Conservation (phyloP, 2,888 invertebrate genomes). For the Strigamia maritima region DNA sequence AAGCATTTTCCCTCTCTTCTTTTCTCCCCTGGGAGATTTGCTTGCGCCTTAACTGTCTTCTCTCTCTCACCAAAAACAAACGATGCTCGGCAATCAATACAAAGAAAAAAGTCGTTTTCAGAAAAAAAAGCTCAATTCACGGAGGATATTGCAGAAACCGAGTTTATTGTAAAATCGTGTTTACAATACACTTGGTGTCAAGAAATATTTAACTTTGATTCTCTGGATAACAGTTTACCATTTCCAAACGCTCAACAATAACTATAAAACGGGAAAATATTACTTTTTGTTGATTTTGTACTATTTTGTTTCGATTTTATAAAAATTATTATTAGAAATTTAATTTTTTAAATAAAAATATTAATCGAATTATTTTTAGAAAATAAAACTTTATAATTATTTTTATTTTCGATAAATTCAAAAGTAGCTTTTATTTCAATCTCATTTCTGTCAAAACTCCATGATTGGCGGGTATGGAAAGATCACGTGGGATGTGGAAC, state of each 20-base stretch:
- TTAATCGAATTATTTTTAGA: too few species aligned
- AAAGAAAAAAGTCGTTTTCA: conserved; percentile 21
- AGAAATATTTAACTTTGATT: neutral
- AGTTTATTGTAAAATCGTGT: conserved; percentile 18
- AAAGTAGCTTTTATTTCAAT: neutral
- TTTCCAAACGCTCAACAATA: neutral
- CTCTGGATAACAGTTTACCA: neutral
- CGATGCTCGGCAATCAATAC: conserved; percentile 32
- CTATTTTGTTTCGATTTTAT: too few species aligned
- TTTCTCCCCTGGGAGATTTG: conserved; percentile 13
- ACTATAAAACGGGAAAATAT: too few species aligned
- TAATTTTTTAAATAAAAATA: too few species aligned
- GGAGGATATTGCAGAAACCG: neutral
- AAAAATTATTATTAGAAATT: too few species aligned
- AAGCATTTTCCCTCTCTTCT: conserved; percentile 18
- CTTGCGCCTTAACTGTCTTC: conserved; percentile 29
- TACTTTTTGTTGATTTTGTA: too few species aligned
- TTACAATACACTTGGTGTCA: neutral
- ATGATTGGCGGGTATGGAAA: conserved; percentile 5
- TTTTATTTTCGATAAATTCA: neutral
- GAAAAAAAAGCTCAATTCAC: conserved; percentile 18
- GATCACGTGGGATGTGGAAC: conserved; percentile 12
- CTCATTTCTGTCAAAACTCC: conserved; percentile 15
- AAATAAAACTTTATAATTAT: neutral
- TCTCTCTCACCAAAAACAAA: conserved; percentile 26